phyloP scores from a whole-genome alignment of 2,113 vertebrate genomes.

The Strix uralensis region DNA sequence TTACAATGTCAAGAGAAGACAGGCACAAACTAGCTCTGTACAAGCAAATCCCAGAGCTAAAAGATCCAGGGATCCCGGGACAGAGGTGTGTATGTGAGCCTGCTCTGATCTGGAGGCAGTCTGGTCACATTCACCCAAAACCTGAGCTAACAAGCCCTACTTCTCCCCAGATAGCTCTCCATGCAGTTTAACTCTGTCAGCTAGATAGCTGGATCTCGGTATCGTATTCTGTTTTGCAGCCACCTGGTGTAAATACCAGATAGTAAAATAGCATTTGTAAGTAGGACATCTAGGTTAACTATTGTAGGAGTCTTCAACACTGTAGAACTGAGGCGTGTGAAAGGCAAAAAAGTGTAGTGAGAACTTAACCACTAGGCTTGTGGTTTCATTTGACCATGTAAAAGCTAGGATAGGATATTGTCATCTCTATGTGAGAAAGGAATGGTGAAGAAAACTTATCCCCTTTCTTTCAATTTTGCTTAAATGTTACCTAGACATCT shows the following conservation, averaged over 20 bases:
- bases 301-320: background rate
- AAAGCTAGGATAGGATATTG: background rate
- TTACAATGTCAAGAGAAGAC: background rate
- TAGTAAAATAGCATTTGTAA: background rate
- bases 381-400: accelerated
- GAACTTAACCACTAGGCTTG: background rate
- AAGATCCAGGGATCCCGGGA: background rate
- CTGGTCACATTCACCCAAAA: background rate
- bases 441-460: background rate
- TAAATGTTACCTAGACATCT: background rate
- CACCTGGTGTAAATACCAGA: background rate
- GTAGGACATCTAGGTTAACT: background rate
- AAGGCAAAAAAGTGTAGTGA: background rate
- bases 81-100: background rate
- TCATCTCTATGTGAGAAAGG: background rate
- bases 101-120: background rate
- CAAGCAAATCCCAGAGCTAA: background rate
- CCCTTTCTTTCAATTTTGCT: background rate
- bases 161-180: background rate
- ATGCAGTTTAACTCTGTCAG: background rate
- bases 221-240: background rate
- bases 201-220: background rate
- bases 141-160: background rate
- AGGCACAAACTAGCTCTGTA: background rate
- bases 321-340: background rate